These are phyloP conservation scores for Phallusia fumigata DNA, from an alignment of 23 tunicate genomes.

Conservation along the genomic window DNA sequence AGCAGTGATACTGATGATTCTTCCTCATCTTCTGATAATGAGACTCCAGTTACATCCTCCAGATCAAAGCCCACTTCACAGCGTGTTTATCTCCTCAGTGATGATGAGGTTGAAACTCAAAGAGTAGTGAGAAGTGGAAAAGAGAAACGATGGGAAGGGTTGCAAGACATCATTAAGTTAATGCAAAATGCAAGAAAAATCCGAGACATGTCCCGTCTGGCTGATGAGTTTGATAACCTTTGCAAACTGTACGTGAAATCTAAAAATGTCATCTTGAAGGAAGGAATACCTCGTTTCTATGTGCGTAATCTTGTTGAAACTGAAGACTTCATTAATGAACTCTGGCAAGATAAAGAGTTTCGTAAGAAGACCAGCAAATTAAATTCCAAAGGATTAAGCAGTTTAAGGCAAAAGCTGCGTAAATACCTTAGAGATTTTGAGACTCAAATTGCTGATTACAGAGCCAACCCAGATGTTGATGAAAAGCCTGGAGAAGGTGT, in stretches of 20 bases:
- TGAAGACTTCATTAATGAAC: slow-evolving; percentile 72
- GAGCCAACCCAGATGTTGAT: slow-evolving; percentile 68
- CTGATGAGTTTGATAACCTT: slow-evolving; percentile 78
- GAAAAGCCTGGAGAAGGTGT: background rate
- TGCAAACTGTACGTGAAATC: slow-evolving; percentile 59
- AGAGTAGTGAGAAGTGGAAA: slow-evolving; percentile 84
- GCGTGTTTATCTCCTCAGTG: slow-evolving; percentile 61
- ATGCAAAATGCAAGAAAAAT: slow-evolving; percentile 77
- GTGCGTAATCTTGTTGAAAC: slow-evolving; percentile 69
- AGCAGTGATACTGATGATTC: slow-evolving; percentile 88
- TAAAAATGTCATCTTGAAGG: slow-evolving; percentile 75
- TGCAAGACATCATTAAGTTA: slow-evolving; percentile 63
- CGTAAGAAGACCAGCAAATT: slow-evolving; percentile 74
- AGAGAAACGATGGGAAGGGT: slow-evolving; percentile 89
- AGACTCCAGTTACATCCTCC: background rate
- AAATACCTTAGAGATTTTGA: slow-evolving; percentile 92
- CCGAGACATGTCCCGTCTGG: slow-evolving; percentile 60
- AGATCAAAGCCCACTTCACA: slow-evolving; percentile 20
- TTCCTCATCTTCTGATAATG: slow-evolving; percentile 43
- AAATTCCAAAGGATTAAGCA: slow-evolving; percentile 49
- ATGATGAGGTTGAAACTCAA: slow-evolving; percentile 81
- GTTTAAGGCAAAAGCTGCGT: slow-evolving; percentile 73
- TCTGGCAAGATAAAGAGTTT: slow-evolving; percentile 88
- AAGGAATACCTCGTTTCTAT: slow-evolving; percentile 89
- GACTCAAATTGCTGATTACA: slow-evolving; percentile 67